A percentile compares a stretch with the other conserved stretches of the same genome.
Evolutionary conservation across 1,140 invertebrate genomes (phyloP).

Genomic region (Panulirus ornatus): DNA sequence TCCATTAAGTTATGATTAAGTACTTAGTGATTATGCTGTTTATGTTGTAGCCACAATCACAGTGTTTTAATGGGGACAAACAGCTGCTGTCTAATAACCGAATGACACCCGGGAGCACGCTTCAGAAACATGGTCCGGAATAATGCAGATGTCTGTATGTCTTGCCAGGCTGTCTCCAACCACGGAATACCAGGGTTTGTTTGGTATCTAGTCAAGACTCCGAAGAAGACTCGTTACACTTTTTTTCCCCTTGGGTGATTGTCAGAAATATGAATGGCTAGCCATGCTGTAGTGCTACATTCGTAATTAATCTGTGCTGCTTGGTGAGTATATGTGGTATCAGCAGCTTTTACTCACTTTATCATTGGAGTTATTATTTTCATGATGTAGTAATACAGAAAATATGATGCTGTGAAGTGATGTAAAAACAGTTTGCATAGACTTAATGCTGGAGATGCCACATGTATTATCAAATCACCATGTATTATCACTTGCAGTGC

Average conservation of each 20-base stretch:
- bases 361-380: slow-evolving; percentile 2
- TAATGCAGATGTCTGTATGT: slow-evolving; percentile 57
- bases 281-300: slow-evolving; percentile 29
- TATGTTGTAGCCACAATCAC: not conserved
- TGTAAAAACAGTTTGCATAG: not conserved
- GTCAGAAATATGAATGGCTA: not conserved
- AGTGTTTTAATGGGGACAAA: too few species aligned
- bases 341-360: not conserved
- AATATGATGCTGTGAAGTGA: not conserved
- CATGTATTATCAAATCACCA: slow-evolving; percentile 32
- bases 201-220: slow-evolving; percentile 71
- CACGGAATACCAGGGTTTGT: slow-evolving; percentile 63
- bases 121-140: slow-evolving; percentile 52
- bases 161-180: slow-evolving; percentile 60
- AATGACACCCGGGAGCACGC: slow-evolving; percentile 8
- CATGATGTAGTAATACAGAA: not conserved
- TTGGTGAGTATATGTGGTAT: slow-evolving; percentile 46
- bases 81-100: too few species aligned
- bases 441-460: slow-evolving; percentile 15
- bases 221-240: slow-evolving; percentile 36
- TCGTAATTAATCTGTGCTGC: slow-evolving; percentile 43
- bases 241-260: not conserved
- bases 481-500: slow-evolving; percentile 53
- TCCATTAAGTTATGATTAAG: not conserved
- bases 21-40: not conserved